Evolutionary conservation across 2,888 invertebrate species (phyloP), one percentile per base, ranked within the genome.

Genomic region (Euproctis similis): DNA sequence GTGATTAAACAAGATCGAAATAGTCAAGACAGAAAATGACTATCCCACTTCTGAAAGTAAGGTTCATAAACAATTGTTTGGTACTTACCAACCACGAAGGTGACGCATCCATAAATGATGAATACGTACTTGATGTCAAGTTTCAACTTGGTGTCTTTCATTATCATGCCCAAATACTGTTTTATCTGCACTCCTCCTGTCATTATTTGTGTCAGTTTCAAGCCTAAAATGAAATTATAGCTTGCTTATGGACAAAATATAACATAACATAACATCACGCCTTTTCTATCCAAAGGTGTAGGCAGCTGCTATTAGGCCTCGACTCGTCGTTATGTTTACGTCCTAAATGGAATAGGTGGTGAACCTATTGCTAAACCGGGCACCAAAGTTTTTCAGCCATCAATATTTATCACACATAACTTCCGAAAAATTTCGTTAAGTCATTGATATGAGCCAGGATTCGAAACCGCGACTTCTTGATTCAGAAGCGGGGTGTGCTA

Each of bases 11-110:
- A n/a, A n/a, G n/a, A n/a, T n/a, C n/a, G n/a, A n/a, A n/a, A n/a
- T n/a, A n/a, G n/a, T n/a, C n/a, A n/a, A n/a, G n/a, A n/a, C n/a
- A n/a, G n/a, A n/a, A n/a, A n/a, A n/a, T n/a, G n/a, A n/a, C n/a
- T n/a, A n/a, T n/a, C n/a, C n/a, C n/a, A n/a, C n/a, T n/a, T n/a
- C n/a, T n/a, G n/a, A n/a, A n/a, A n/a, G n/a, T n/a, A n/a, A n/a
- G n/a, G n/a, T n/a, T 4, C 6, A 14, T 4, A 14, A 14, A 16
- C 8, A 18, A 9, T 1, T 14, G 11, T n/a, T n/a, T n/a, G n/a
- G n/a, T n/a, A 40, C 62, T 59, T 47, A 65, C 68, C 57, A n/a
- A 59, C 53, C 31, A 46, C 28, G 24, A 67, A 62, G 3, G 42
- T 46, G 13, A 61, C 41, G 3, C 33, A 34, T 2, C 61, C 66